A percentile compares a stretch with the other conserved stretches of the same genome.
Conservation (phyloP, 2,797 vertebrate genomes). For the Myripristis murdjan region DNA sequence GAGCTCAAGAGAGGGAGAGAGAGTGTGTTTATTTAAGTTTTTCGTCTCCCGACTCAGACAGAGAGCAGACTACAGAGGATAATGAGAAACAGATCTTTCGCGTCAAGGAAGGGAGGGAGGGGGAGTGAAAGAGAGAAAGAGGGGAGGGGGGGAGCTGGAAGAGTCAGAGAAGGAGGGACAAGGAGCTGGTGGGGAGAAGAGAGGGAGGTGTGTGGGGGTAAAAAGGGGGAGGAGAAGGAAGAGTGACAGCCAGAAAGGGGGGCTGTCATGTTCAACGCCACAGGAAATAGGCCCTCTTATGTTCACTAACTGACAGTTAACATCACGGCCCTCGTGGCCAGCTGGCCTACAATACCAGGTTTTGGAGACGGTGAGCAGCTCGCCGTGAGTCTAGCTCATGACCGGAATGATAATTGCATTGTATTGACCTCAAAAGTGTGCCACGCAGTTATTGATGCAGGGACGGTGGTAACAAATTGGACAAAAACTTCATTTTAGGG, state of each 20-base stretch:
- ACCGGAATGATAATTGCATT: constrained; percentile 54
- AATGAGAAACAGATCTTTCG: constrained; percentile 89
- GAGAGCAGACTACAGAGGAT: constrained; percentile 86
- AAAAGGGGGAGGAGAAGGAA: constrained; percentile 57
- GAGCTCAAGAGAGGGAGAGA: constrained; percentile 49
- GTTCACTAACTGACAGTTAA: constrained; percentile 65
- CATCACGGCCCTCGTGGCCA: constrained; percentile 61
- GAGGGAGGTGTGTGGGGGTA: constrained; percentile 32
- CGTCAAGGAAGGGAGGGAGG: constrained; percentile 60
- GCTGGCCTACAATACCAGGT: constrained; percentile 37
- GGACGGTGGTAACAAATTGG: background rate
- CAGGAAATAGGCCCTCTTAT: constrained; percentile 73
- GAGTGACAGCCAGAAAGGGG: constrained; percentile 63
- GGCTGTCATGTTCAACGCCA: constrained; percentile 63
- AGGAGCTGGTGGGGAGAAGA: constrained; percentile 39
- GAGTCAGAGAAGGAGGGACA: constrained; percentile 50
- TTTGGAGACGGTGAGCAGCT: constrained; percentile 13
- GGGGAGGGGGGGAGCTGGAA: constrained; percentile 13
- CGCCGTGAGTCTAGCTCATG: constrained; percentile 49
- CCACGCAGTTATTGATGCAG: background rate
- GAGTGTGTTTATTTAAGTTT: constrained; percentile 88
- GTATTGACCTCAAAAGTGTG: background rate
- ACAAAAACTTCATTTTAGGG: background rate
- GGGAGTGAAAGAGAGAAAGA: constrained; percentile 36
- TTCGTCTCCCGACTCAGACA: constrained; percentile 88